These are phyloP conservation scores for Hemaris fuciformis DNA, from an alignment of 2,888 invertebrate species.

Conservation along the genomic window DNA sequence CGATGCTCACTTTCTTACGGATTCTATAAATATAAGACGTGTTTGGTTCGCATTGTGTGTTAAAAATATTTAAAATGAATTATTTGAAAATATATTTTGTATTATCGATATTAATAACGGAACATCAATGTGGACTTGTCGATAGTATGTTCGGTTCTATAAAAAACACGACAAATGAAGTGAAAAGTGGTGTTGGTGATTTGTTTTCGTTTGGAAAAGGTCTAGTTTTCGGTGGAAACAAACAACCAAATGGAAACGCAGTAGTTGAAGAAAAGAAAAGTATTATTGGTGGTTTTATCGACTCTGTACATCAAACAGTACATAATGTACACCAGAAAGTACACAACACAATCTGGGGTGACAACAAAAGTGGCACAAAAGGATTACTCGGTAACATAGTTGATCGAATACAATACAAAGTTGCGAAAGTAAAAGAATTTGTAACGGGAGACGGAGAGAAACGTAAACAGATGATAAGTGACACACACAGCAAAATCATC, in stretches of 20 bases:
- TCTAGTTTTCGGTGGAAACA: conserved; percentile 1
- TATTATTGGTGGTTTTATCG: not conserved
- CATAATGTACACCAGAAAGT: not conserved
- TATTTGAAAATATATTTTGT: not conserved
- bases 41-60: not conserved
- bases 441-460: not conserved
- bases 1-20: not conserved
- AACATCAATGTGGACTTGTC: conserved; percentile 6
- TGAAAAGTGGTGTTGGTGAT: not conserved
- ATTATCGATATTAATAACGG: not conserved
- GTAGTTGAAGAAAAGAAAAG: not conserved
- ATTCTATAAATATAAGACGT: not conserved
- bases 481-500: not conserved
- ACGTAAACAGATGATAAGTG: not conserved
- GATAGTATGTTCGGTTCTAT: not conserved
- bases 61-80: not conserved
- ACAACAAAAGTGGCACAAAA: not conserved
- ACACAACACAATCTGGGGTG: not conserved
- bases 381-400: not conserved
- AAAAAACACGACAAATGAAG: not conserved
- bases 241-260: not conserved
- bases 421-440: not conserved
- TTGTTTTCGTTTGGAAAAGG: not conserved
- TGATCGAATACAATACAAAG: not conserved
- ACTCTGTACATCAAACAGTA: not conserved